phyloP scores from a whole-genome alignment of 53 echinoderm and acorn worm genomes.

The Temnopleurus reevesii region DNA sequence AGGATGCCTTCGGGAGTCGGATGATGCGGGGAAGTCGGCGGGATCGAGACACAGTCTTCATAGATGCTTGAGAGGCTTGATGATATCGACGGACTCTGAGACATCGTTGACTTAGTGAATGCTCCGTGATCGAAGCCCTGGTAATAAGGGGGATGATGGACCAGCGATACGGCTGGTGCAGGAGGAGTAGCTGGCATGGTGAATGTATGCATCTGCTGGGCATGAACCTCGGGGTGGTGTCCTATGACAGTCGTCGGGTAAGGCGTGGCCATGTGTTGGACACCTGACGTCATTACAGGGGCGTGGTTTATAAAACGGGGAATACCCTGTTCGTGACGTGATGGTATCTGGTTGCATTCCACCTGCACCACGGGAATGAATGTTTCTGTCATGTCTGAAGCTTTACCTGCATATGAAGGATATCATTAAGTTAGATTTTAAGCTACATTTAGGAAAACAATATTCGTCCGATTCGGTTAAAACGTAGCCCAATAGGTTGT shows the following conservation, averaged over 20 bases:
- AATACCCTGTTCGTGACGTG: conserved; percentile 49
- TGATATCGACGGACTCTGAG: conserved; percentile 16
- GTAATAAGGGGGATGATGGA: background rate
- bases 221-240: background rate
- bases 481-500: no score
- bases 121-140: background rate
- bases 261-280: background rate
- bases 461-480: no score
- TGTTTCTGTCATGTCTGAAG: conserved; percentile 22
- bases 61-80: conserved; percentile 41
- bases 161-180: background rate
- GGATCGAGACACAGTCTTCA: conserved; percentile 40
- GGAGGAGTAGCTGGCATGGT: background rate
- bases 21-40: conserved; percentile 15
- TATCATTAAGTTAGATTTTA: no score
- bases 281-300: background rate
- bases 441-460: no score
- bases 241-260: background rate
- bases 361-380: conserved; percentile 36
- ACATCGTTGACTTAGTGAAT: background rate
- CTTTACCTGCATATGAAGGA: no score
- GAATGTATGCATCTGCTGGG: background rate
- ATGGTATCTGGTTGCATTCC: conserved; percentile 14
- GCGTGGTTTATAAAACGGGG: conserved; percentile 38
- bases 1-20: background rate